These are phyloP conservation scores for Xiphydria camelus DNA, from an alignment of 2,888 invertebrate species.

Conservation along the genomic window DNA sequence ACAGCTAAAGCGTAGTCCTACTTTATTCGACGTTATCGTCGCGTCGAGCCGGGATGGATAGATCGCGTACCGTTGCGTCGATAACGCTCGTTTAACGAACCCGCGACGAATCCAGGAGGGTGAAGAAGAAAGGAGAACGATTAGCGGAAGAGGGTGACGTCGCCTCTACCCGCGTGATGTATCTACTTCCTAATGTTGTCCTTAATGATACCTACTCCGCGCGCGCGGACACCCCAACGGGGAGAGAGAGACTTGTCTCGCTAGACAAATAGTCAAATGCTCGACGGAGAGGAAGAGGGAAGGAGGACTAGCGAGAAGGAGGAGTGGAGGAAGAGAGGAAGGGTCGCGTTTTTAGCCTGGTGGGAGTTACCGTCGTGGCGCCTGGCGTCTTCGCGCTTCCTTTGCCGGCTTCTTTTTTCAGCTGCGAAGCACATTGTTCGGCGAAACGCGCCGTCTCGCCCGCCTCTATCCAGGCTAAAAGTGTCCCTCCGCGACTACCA, in stretches of 20 bases:
- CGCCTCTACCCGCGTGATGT: slow-evolving; percentile 22
- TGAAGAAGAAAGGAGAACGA: slow-evolving; percentile 17
- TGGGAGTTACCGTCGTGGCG: slow-evolving; percentile 26
- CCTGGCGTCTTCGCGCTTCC: slow-evolving; percentile 26
- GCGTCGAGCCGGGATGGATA: too few species aligned
- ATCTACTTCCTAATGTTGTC: slow-evolving; percentile 27
- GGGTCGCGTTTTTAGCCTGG: slow-evolving; percentile 19
- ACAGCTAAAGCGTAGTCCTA: too few species aligned
- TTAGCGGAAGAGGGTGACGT: slow-evolving; percentile 33
- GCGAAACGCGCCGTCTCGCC: slow-evolving; percentile 20
- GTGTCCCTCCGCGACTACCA: neutral
- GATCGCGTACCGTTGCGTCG: too few species aligned
- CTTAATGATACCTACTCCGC: slow-evolving; percentile 34
- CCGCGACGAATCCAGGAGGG: slow-evolving; percentile 19
- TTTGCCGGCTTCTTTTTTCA: slow-evolving; percentile 22
- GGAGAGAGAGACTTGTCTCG: slow-evolving; percentile 3
- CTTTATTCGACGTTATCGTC: too few species aligned
- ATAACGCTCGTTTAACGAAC: too few species aligned
- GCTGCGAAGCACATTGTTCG: slow-evolving; percentile 32
- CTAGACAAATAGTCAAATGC: slow-evolving; percentile 31
- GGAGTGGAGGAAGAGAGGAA: neutral
- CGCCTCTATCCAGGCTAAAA: neutral
- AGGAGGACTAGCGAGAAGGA: neutral
- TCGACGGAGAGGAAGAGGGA: slow-evolving; percentile 11
- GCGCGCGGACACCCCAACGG: slow-evolving; percentile 5